Percentiles rank a stretch among this genome's conserved stretches.
phyloP scores from a whole-genome alignment of 1,140 invertebrate genomes.

The Scylla paramamosain region DNA sequence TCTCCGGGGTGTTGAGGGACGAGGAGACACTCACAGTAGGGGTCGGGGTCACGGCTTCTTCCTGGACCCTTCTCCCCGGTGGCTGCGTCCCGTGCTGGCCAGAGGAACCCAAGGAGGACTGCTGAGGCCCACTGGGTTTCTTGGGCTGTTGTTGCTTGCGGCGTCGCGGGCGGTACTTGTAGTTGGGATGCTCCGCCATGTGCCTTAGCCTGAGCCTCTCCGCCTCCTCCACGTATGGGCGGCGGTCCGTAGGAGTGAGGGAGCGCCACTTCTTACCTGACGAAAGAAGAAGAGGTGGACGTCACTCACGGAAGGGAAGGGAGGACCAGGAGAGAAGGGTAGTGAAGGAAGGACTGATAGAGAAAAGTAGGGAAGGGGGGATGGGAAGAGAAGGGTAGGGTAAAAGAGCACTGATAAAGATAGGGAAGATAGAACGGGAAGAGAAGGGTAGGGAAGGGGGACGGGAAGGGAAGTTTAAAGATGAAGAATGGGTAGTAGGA shows the following conservation, averaged over 20 bases:
- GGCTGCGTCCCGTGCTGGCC: background rate
- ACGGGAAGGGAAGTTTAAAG: background rate
- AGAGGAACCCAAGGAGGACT: background rate
- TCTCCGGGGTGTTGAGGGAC: conserved; percentile 71
- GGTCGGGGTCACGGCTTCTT: conserved; percentile 50
- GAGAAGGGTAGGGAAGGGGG: background rate
- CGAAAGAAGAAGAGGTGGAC: conserved; percentile 78
- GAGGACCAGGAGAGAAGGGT: background rate
- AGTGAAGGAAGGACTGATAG: background rate
- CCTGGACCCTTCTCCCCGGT: background rate
- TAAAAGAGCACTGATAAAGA: background rate
- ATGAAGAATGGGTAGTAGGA: background rate
- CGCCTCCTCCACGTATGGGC: conserved; percentile 96
- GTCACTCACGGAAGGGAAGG: background rate
- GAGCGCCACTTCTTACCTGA: conserved; percentile 97
- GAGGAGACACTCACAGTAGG: conserved; percentile 64
- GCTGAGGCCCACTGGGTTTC: conserved; percentile 50
- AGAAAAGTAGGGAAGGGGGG: background rate
- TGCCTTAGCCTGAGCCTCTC: conserved; percentile 95
- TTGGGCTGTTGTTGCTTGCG: conserved; percentile 86
- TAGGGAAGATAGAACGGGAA: background rate
- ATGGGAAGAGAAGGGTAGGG: background rate
- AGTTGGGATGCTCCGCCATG: conserved; percentile 98
- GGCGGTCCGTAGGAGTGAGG: conserved; percentile 92
- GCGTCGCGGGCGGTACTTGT: conserved; percentile 95